phyloP scores from a whole-genome alignment of 2,113 vertebrate species.

The Eptatretus burgeri region DNA sequence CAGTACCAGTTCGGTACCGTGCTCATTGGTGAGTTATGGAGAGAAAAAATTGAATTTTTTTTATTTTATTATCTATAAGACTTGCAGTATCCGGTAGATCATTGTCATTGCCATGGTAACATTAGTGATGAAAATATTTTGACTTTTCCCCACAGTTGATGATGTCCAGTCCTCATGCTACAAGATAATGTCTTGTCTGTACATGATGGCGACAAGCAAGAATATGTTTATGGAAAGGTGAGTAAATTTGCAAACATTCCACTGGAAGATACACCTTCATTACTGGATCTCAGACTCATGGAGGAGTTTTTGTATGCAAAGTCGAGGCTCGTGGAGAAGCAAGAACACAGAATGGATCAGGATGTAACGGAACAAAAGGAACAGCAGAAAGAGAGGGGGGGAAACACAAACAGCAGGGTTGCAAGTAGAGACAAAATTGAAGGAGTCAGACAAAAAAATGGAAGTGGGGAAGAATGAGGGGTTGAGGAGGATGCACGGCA shows the following conservation, averaged over 20 bases:
- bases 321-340: neutral
- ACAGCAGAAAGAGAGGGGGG: neutral
- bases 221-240: constrained; percentile 99
- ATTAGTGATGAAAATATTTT: no score
- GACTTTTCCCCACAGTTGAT: constrained; percentile 29
- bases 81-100: no score
- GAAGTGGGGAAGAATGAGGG: neutral
- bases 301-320: neutral
- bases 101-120: no score
- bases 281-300: neutral
- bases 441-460: no score
- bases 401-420: neutral
- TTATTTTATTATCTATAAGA: no score
- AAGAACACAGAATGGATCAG: no score
- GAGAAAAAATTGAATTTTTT: no score
- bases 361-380: no score
- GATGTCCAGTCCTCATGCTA: constrained; percentile 91
- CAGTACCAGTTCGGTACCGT: constrained; percentile 71
- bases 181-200: constrained; percentile 65
- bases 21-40: constrained; percentile 49
- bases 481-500: no score
- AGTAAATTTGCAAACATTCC: neutral
- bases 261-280: neutral
- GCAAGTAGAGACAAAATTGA: no score
- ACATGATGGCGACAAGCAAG: constrained; percentile 75